These are phyloP conservation scores for Desmophyllum pertusum DNA, from an alignment of 92 coral and sea anemone genomes.

Conservation along the genomic window DNA sequence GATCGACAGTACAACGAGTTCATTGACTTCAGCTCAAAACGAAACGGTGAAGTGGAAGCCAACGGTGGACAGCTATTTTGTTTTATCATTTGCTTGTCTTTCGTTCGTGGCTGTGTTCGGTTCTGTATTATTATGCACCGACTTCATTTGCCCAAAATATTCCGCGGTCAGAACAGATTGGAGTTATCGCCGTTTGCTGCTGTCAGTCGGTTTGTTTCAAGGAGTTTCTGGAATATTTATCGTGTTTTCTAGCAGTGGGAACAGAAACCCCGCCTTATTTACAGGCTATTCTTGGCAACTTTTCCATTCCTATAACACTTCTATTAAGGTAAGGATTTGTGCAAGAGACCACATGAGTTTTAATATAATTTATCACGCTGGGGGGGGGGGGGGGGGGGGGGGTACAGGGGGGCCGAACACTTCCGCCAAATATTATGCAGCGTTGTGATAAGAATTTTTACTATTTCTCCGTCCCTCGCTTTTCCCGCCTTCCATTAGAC, in stretches of 20 bases:
- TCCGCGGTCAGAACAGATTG: slow-evolving; percentile 25
- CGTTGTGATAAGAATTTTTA: too few relatives aligned
- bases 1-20: slow-evolving; percentile 69
- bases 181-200: slow-evolving; percentile 18
- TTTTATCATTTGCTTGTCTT: slow-evolving; percentile 68
- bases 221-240: slow-evolving; percentile 38
- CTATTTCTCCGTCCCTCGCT: too few relatives aligned
- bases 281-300: slow-evolving; percentile 90
- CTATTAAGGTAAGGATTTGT: slow-evolving; percentile 57
- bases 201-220: slow-evolving; percentile 32
- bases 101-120: slow-evolving; percentile 83
- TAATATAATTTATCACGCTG: too few relatives aligned
- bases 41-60: slow-evolving; percentile 15
- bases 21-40: slow-evolving; percentile 11
- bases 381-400: too few relatives aligned
- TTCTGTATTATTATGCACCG: slow-evolving; percentile 26
- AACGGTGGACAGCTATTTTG: slow-evolving; percentile 80
- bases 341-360: background rate
- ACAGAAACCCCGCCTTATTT: slow-evolving; percentile 90
- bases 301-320: slow-evolving; percentile 77
- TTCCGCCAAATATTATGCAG: too few relatives aligned
- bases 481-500: too few relatives aligned
- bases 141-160: background rate
- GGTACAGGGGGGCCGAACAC: too few relatives aligned
- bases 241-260: slow-evolving; percentile 81